Conservation (phyloP, 2,888 invertebrate genomes). For the Nemapogon koenigi region DNA sequence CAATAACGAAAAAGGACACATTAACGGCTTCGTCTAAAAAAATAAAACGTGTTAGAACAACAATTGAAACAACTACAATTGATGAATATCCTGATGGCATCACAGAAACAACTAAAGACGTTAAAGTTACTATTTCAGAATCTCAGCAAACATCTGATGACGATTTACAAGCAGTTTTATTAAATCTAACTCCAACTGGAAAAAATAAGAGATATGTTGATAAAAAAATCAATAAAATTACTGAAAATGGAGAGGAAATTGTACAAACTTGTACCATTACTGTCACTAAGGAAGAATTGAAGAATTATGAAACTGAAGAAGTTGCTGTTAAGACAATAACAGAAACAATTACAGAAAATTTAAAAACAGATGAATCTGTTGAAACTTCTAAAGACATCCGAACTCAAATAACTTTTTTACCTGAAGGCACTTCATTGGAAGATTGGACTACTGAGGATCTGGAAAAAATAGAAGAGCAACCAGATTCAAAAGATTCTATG, state of each 20-base stretch:
- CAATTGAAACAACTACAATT: slow-evolving; percentile 55
- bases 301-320: slow-evolving; percentile 38
- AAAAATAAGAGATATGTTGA: slow-evolving; percentile 48
- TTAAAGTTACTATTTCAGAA: slow-evolving; percentile 58
- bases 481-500: slow-evolving; percentile 27
- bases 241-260: slow-evolving; percentile 47
- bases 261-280: slow-evolving; percentile 48
- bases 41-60: slow-evolving; percentile 65
- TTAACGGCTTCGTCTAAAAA: slow-evolving; percentile 53
- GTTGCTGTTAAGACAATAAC: slow-evolving; percentile 52
- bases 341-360: slow-evolving; percentile 52
- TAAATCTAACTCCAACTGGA: slow-evolving; percentile 44
- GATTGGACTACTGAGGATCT: slow-evolving; percentile 54
- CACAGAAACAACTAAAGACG: slow-evolving; percentile 60
- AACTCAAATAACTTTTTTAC: slow-evolving; percentile 55
- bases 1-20: slow-evolving; percentile 52
- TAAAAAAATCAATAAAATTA: slow-evolving; percentile 55
- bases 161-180: slow-evolving; percentile 50
- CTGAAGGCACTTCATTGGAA: slow-evolving; percentile 46
- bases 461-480: slow-evolving; percentile 42
- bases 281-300: slow-evolving; percentile 52
- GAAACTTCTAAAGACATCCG: slow-evolving; percentile 56
- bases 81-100: slow-evolving; percentile 61
- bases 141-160: slow-evolving; percentile 52
- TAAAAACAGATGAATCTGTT: slow-evolving; percentile 41